phyloP scores from a whole-genome alignment of 1,140 invertebrate genomes.

The Oscheius sp. region DNA sequence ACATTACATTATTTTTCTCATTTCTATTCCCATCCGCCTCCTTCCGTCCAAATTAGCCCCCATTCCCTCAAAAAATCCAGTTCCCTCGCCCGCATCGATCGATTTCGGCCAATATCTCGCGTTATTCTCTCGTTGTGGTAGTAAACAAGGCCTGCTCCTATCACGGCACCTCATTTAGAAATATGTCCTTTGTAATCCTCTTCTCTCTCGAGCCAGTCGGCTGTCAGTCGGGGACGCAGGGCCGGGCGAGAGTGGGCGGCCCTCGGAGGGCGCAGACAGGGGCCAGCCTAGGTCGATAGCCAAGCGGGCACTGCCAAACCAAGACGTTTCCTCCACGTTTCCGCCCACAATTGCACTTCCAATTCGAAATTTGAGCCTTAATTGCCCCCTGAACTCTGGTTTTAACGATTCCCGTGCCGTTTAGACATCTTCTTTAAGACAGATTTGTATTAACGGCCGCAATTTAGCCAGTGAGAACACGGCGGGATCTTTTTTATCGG shows the following conservation, averaged over 20 bases:
- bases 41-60: neutral
- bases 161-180: neutral
- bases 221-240: neutral
- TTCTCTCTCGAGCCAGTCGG: neutral
- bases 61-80: neutral
- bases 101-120: neutral
- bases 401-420: neutral
- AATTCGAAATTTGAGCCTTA: neutral
- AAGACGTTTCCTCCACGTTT: too few relatives aligned
- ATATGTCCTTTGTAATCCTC: neutral
- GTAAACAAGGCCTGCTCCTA: neutral
- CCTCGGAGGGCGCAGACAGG: slow-evolving; percentile 2
- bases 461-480: too few relatives aligned
- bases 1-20: too few relatives aligned
- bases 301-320: too few relatives aligned
- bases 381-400: neutral
- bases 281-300: neutral
- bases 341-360: neutral
- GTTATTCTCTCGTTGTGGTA: neutral
- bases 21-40: neutral
- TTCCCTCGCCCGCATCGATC: neutral
- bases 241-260: neutral
- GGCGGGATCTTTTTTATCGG: too few relatives aligned
- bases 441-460: too few relatives aligned
- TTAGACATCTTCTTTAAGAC: too few relatives aligned